Conservation (phyloP, 2,113 vertebrate genomes). For the Siniperca chuatsi region DNA sequence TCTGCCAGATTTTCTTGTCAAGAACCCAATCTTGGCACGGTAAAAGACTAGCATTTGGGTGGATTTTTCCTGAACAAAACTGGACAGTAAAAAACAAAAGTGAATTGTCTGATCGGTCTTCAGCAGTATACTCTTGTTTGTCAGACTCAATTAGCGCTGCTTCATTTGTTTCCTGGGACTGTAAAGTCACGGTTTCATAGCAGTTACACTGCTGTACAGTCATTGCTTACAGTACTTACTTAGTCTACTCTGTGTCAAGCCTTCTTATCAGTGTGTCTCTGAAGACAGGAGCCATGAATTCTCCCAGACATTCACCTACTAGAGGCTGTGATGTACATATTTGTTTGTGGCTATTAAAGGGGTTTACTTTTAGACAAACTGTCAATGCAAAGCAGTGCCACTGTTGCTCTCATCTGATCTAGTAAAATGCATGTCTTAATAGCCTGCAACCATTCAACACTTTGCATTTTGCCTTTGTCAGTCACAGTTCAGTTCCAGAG, state of each 20-base stretch:
- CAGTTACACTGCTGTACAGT: slow-evolving; percentile 72
- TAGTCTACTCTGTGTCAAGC: slow-evolving; percentile 65
- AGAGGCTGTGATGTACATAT: slow-evolving; percentile 71
- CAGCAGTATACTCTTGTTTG: slow-evolving; percentile 34
- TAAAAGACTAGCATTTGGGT: slow-evolving; percentile 26
- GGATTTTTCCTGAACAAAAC: slow-evolving; percentile 48
- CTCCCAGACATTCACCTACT: slow-evolving; percentile 36
- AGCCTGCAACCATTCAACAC: slow-evolving; percentile 67
- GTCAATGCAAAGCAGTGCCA: slow-evolving; percentile 60
- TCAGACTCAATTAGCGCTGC: slow-evolving; percentile 37
- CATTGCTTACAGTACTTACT: slow-evolving; percentile 65
- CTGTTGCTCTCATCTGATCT: slow-evolving; percentile 60
- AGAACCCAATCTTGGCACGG: slow-evolving; percentile 8
- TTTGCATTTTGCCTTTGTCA: slow-evolving; percentile 78
- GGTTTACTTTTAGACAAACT: slow-evolving; percentile 53
- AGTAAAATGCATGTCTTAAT: slow-evolving; percentile 81
- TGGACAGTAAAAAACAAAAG: neutral
- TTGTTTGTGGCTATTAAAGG: slow-evolving; percentile 63
- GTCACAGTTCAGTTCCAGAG: slow-evolving; percentile 57
- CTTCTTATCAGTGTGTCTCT: slow-evolving; percentile 54
- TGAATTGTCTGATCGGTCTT: slow-evolving; percentile 30
- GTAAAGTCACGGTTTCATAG: slow-evolving; percentile 52
- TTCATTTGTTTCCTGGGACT: slow-evolving; percentile 46
- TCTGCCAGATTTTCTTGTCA: slow-evolving; percentile 23
- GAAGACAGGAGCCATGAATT: slow-evolving; percentile 35